Percentiles rank a stretch among this genome's conserved stretches.
Conservation (phyloP, 64 coral and sea anemone genomes). For the Porites lutea region DNA sequence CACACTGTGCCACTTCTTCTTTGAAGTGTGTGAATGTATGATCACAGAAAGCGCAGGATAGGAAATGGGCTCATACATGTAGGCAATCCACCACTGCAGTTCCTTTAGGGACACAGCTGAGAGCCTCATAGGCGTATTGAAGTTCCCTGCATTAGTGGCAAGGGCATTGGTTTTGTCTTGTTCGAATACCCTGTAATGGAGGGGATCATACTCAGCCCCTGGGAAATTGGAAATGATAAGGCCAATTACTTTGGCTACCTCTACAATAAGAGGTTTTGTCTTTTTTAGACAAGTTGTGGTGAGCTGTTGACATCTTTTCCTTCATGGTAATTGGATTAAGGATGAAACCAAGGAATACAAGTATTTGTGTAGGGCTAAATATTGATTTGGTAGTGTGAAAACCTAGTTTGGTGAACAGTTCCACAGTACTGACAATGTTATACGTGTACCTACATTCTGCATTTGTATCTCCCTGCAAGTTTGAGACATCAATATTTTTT, state of each 20-base stretch:
- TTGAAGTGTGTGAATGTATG: slow-evolving; percentile 44
- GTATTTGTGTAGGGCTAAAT: slow-evolving; percentile 13
- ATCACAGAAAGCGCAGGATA: slow-evolving; percentile 28
- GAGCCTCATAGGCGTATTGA: slow-evolving; percentile 5
- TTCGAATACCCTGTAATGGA: slow-evolving; percentile 17
- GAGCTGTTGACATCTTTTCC: not conserved
- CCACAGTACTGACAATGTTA: slow-evolving; percentile 48
- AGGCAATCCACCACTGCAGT: slow-evolving; percentile 35
- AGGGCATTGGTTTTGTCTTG: slow-evolving; percentile 49
- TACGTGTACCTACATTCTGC: slow-evolving; percentile 19
- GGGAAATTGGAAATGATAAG: slow-evolving; percentile 38
- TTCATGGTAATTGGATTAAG: slow-evolving; percentile 38
- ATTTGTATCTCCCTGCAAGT: slow-evolving; percentile 61
- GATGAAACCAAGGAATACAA: slow-evolving; percentile 37
- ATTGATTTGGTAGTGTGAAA: slow-evolving; percentile 53
- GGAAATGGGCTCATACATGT: slow-evolving; percentile 23
- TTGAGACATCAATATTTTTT: slow-evolving; percentile 62
- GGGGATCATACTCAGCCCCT: slow-evolving; percentile 19
- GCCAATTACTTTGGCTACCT: slow-evolving; percentile 56
- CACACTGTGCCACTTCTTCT: no score
- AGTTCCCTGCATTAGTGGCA: slow-evolving; percentile 45
- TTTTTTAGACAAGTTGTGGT: not conserved
- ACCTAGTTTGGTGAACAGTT: slow-evolving; percentile 33
- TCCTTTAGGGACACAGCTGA: slow-evolving; percentile 24
- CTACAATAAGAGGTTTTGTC: slow-evolving; percentile 1